Evolutionary conservation across 2,888 invertebrate genomes (phyloP), one percentile per base, ranked within the genome.

Genomic region (Bellardia pandia): DNA sequence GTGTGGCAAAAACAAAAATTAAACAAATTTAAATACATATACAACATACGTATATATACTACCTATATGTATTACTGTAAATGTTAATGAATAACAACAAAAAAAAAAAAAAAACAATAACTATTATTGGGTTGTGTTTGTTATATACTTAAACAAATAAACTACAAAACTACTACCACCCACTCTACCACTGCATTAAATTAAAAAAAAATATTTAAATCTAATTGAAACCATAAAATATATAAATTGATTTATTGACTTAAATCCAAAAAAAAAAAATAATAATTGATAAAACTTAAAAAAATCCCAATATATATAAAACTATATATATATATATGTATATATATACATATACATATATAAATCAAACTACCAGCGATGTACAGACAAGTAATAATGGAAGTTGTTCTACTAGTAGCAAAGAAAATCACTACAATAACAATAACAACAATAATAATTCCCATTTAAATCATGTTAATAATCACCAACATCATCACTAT

Each of bases 361-460:
- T 48, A 85, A 74, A 79, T 71, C 16, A 84, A 84, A 86, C 56
- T 58, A 84, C 14, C 93, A 93, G 93, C 92, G 93, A 93, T 93
- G 93, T 93, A 93, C 93, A 93, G 93, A 92, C 92, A 93, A 93
- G 91, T 93, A 93, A 92, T 92, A 92, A 90, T 89, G 90, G 75
- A 84, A 86, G 71, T 80, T 79, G 83, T 83, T 89, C 88, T 88
- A 89, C 85, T 89, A 90, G 88, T 89, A 90, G 89, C 92, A 93
- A 92, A 91, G 92, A 92, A 91, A 92, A 91, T 92, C 92, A 92
- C 92, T 91, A 91, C 90, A 92, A 91, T 90, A 92, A 92, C 91
- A 92, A 91, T 91, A 92, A 92, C 92, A 90, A 91, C 90, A 91
- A 92, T 91, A 90, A 91, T 88, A 90, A 89, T 88, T 88, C 89